These are phyloP conservation scores for Metaphire vulgaris DNA, from an alignment of 1,140 invertebrate species.

Conservation along the genomic window DNA sequence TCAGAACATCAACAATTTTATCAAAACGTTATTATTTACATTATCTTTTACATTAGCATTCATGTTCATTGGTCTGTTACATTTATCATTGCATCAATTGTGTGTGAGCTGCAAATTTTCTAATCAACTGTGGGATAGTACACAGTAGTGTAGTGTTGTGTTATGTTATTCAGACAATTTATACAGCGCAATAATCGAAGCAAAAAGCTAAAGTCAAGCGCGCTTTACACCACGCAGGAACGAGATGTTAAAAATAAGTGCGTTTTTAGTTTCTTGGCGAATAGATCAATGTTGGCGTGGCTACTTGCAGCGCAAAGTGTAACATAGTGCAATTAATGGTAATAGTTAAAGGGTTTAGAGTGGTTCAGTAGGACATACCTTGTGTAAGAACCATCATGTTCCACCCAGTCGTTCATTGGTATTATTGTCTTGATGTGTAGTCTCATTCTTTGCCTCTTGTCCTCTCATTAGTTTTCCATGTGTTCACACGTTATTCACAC, in stretches of 20 bases:
- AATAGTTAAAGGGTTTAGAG: too few relatives aligned
- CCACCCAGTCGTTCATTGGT: background rate
- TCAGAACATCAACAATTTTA: slow-evolving; percentile 6
- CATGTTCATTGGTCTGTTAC: background rate
- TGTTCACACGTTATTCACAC: background rate
- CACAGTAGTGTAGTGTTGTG: background rate
- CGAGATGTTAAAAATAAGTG: background rate
- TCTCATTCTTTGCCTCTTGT: too few relatives aligned
- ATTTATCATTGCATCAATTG: background rate
- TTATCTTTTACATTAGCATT: background rate
- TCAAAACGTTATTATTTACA: slow-evolving; percentile 9
- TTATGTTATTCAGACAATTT: too few relatives aligned
- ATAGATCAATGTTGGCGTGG: background rate
- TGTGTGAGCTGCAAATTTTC: background rate
- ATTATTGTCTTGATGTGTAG: too few relatives aligned
- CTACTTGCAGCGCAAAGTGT: background rate
- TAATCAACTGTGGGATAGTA: background rate
- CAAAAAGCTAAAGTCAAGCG: too few relatives aligned
- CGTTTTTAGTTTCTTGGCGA: too few relatives aligned
- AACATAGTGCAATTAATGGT: too few relatives aligned
- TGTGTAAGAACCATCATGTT: too few relatives aligned
- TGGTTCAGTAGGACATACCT: too few relatives aligned
- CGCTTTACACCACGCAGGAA: background rate
- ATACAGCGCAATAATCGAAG: too few relatives aligned
- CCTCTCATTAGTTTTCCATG: background rate